Base-by-base conservation (phyloP, 1,140 invertebrate species). In the Hyphantria cunea region DNA sequence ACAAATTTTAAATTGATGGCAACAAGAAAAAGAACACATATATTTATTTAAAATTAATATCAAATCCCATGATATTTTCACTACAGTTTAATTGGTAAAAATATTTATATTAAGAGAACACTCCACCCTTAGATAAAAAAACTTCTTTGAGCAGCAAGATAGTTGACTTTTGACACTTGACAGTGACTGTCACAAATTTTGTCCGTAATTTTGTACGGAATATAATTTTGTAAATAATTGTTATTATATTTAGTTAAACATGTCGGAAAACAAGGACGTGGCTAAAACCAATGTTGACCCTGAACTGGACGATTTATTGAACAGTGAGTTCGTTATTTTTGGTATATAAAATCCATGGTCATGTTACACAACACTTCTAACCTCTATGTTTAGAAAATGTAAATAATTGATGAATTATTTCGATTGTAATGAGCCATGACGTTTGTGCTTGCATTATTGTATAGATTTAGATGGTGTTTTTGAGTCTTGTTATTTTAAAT, bases 251-350 rank as follows among this genome's bases (percentile, higher is more conserved):
- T 59, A 56, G 50, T 68, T 54, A 69, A 54, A 83, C 49, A 89
- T 89, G 86, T 78, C 86, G 6, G 84, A 89, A 32, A 86, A 82
- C 65, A 86, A 89, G 54, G 76, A 87, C 66, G 65, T 74, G 25
- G 53, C 73, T 11, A 84, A 82, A 71, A 81, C 82, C 17, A 84
- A 82, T 8, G 70, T 70, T 0, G 89, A 91, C 51, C 82, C 84
- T 0, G 89, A 91, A 72, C 66, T 91, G 48, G 86, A 89, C 49
- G 89, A 91, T 66, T 79, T 91, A 67, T 71, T 91, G 64, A 80
- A 89, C 67, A 89, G 89, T 91, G 71, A 80, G 86, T 80, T 52
- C 25, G 17, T 47, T 55, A 61, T 51, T 72, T 70, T 54, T 59
- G 34, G 13, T 42, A 59, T 55, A 51, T 69, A 62, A 67, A 71